Percentiles rank a stretch among this genome's conserved stretches.
Evolutionary conservation across 2,888 invertebrate species (phyloP).

Genomic region (Eucera pruinosa): DNA sequence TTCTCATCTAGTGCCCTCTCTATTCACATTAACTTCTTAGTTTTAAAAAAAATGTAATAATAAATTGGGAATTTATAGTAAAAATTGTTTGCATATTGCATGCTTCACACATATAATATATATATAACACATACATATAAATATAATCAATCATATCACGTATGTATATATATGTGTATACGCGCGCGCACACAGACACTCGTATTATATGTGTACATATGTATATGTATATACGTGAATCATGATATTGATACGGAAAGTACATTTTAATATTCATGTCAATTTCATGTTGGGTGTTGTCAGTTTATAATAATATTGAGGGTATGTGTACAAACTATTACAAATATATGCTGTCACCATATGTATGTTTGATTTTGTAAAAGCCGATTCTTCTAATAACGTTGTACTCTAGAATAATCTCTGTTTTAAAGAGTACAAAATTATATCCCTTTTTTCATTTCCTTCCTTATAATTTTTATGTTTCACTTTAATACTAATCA

Average conservation of each 20-base stretch:
- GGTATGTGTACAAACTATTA: conserved; percentile 75
- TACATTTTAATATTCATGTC: conserved; percentile 75
- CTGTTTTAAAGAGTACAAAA: conserved; percentile 61
- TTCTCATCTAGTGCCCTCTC: conserved; percentile 59
- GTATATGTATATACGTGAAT: conserved; percentile 47
- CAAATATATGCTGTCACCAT: conserved; percentile 70
- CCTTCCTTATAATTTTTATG: conserved; percentile 59
- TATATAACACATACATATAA: conserved; percentile 37
- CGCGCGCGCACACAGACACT: conserved; percentile 24
- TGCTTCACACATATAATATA: conserved; percentile 62
- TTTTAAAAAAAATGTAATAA: conserved; percentile 54
- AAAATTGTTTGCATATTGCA: conserved; percentile 61
- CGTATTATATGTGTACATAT: conserved; percentile 31
- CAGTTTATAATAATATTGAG: conserved; percentile 71
- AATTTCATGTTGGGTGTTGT: conserved; percentile 71
- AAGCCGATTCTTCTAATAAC: conserved; percentile 50
- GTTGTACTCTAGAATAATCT: conserved; percentile 53
- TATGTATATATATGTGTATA: conserved; percentile 37
- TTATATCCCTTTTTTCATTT: conserved; percentile 54
- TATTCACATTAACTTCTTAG: conserved; percentile 58
- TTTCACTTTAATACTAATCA: conserved; percentile 62
- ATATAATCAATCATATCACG: conserved; percentile 12
- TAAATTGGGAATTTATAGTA: conserved; percentile 56
- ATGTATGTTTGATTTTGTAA: conserved; percentile 62
- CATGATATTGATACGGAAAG: conserved; percentile 63